A percentile compares a stretch with the other conserved stretches of the same genome.
These are phyloP conservation scores for Chironomus striatipennis DNA, from an alignment of 1,140 invertebrate genomes.

Conservation along the genomic window DNA sequence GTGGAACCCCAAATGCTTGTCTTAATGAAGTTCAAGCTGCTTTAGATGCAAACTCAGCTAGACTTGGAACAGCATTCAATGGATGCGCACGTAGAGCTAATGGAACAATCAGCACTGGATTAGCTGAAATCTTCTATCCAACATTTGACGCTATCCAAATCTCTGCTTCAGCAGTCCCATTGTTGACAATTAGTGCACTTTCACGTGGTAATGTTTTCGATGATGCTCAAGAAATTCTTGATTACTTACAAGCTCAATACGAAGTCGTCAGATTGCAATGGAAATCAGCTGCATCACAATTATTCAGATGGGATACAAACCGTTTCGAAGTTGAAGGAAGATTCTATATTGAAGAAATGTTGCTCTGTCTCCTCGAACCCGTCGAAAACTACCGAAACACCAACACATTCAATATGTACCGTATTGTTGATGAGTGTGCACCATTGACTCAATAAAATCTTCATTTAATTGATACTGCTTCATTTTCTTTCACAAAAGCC, in stretches of 20 bases:
- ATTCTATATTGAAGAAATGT: slow-evolving; percentile 1
- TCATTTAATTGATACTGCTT: no score
- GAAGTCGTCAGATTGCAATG: neutral
- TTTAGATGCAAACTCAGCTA: neutral
- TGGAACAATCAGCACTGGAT: neutral
- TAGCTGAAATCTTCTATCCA: slow-evolving; percentile 1
- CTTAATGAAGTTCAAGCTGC: neutral
- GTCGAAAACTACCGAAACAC: neutral
- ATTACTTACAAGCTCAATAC: neutral
- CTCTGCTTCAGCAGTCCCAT: neutral
- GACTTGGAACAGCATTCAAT: neutral
- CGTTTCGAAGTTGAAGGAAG: neutral
- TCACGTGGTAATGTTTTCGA: slow-evolving; percentile 4
- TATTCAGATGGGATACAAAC: slow-evolving; percentile 1
- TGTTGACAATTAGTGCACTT: neutral
- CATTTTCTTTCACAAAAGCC: no score
- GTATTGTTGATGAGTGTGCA: neutral
- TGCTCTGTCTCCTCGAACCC: neutral
- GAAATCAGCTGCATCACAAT: neutral
- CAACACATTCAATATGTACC: neutral
- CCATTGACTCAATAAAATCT: neutral
- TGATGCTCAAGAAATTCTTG: neutral
- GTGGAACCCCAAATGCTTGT: neutral
- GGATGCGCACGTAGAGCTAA: neutral
- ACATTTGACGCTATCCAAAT: neutral